Conservation (phyloP, 2,797 vertebrate genomes). For the Hapalemur alaotrensis region DNA sequence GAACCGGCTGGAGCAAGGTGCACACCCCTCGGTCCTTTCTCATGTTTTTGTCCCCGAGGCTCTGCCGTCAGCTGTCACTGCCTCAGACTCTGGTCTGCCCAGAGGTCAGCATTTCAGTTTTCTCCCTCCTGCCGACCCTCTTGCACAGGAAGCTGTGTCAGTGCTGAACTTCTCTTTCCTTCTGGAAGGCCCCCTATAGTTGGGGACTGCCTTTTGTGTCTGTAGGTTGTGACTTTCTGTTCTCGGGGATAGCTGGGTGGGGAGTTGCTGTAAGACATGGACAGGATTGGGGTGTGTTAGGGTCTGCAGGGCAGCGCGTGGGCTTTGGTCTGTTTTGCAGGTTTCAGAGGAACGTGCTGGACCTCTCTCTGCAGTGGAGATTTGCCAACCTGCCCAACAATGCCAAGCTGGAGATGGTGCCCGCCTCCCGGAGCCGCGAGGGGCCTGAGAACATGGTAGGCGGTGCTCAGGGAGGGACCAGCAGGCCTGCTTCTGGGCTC, state of each 20-base stretch:
- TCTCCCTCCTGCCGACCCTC: background rate
- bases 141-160: background rate
- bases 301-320: accelerated
- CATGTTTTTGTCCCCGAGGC: background rate
- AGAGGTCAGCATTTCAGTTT: background rate
- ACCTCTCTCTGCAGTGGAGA: slow-evolving; percentile 94
- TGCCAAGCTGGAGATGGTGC: slow-evolving; percentile 97
- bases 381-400: slow-evolving; percentile 98
- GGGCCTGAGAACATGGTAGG: slow-evolving; percentile 87
- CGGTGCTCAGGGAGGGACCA: accelerated
- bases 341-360: slow-evolving; percentile 95
- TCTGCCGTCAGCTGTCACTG: background rate
- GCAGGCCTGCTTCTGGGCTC: accelerated
- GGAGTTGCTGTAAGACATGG: background rate
- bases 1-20: background rate
- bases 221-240: background rate
- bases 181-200: accelerated
- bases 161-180: background rate
- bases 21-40: accelerated
- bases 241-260: background rate
- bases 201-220: background rate
- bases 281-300: background rate
- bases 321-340: slow-evolving; percentile 82
- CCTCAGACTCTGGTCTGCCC: background rate
- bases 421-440: slow-evolving; percentile 84